Base-by-base conservation (phyloP, 2,113 vertebrate species). In the Leucosticte australis region DNA sequence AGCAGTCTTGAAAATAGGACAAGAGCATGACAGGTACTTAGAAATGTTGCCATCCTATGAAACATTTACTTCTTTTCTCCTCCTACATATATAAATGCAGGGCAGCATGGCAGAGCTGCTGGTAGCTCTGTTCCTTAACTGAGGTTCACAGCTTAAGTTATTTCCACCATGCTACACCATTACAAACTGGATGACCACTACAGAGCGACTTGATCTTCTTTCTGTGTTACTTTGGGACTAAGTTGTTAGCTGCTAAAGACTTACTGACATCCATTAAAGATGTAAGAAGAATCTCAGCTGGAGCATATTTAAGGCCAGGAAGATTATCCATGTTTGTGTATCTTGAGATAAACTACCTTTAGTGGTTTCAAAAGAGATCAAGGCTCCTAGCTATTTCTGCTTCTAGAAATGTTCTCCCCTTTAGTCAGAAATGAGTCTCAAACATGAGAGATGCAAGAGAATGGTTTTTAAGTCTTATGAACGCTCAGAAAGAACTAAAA, bases 271-370 rank as follows among this genome's bases (percentile, higher is more conserved):
- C 30, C 35, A 44, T 83, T 83, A 77, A 77, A 67, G 53, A 42
- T 31, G 4, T 78, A 55, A 86, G 31, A 68, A 92, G 42, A 31
- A 68, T 83, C 70, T 92, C 53, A 73, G 50, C 53, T 91, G 59
- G 65, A 94, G 42, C 14, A 41, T 39, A 65, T 84, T 90, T 94
- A 81, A 59, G 87, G 35, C 33, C 53, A 78, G 68, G 47, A 84
- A 89, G 80, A 67, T 87, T 91, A 92, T 60, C 53, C 65, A 33
- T 74, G 76, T 95, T 91, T 86, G 44, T 92, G 60, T 33, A 80
- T 60, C 47, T 68, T 76, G 39, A 90, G 59, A 83, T 82, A 85
- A 95, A 87, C 49, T 60, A 71, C 31, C 33, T 91, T 87, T 21
- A 27, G 60, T 46, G n/a, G 42, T 56, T 92, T 91, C 69, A 67